Percentiles rank a stretch among this genome's conserved stretches.
Evolutionary conservation across 2,797 vertebrate genomes (phyloP).

Genomic region (Agapornis canus): DNA sequence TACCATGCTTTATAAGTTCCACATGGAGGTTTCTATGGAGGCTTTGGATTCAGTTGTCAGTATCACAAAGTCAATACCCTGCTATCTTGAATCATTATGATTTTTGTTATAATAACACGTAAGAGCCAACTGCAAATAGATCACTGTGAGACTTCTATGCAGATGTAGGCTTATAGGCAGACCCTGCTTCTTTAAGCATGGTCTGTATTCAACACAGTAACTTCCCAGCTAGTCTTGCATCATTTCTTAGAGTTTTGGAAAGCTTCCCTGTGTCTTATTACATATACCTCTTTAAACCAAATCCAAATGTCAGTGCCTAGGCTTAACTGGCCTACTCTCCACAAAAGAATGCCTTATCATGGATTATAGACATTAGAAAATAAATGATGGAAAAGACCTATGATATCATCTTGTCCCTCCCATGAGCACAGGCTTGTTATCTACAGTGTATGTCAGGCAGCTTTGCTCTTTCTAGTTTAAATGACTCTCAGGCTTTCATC

Average conservation of each 20-base stretch:
- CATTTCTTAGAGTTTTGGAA: not conserved
- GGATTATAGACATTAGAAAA: constrained; percentile 1
- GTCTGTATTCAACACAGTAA: not conserved
- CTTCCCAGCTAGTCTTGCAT: not conserved
- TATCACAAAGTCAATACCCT: not conserved
- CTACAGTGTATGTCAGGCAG: not conserved
- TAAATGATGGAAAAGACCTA: not conserved
- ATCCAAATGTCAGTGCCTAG: constrained; percentile 9
- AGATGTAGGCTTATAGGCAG: not conserved
- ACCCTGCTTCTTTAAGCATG: not conserved
- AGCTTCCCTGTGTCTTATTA: not conserved
- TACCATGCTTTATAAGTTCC: not conserved
- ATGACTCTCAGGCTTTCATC: not conserved
- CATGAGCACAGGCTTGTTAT: not conserved
- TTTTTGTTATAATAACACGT: not conserved
- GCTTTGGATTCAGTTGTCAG: not conserved
- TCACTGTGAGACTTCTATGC: not conserved
- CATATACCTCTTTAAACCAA: not conserved
- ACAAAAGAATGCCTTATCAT: constrained; percentile 19
- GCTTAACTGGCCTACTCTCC: not conserved
- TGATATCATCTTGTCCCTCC: not conserved
- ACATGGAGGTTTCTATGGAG: not conserved
- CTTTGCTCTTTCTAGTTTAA: constrained; percentile 5
- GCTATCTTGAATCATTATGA: not conserved
- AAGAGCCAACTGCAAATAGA: not conserved